phyloP scores from a whole-genome alignment of 2,113 vertebrate species.

The Oenanthe oenanthe region DNA sequence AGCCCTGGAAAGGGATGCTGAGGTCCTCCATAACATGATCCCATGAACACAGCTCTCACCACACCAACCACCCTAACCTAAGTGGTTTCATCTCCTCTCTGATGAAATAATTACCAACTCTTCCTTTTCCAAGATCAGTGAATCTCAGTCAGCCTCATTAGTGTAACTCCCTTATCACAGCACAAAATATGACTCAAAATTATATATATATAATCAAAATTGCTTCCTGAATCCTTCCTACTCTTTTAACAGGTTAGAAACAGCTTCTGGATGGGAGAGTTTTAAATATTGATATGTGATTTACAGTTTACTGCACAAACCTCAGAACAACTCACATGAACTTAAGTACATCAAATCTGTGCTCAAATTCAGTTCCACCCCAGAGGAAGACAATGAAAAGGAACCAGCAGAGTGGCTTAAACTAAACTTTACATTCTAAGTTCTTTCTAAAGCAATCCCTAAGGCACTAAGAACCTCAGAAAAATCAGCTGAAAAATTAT shows the following conservation, averaged over 20 bases:
- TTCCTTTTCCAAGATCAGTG: background rate
- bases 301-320: background rate
- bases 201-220: background rate
- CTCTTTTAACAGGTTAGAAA: background rate
- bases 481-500: conserved; percentile 12
- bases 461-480: background rate
- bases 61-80: background rate
- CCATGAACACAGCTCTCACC: background rate
- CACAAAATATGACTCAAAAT: background rate
- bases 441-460: background rate
- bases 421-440: background rate
- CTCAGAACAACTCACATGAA: background rate
- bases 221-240: background rate
- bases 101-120: background rate
- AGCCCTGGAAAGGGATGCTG: background rate
- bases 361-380: background rate
- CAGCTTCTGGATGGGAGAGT: background rate
- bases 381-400: background rate
- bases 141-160: conserved; percentile 6
- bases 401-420: background rate
- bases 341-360: background rate
- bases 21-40: accelerated
- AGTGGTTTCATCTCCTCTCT: background rate
- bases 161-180: background rate
- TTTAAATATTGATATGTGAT: background rate